These are phyloP conservation scores for Lutra lutra DNA, from an alignment of 2,797 vertebrate genomes.

Conservation along the genomic window DNA sequence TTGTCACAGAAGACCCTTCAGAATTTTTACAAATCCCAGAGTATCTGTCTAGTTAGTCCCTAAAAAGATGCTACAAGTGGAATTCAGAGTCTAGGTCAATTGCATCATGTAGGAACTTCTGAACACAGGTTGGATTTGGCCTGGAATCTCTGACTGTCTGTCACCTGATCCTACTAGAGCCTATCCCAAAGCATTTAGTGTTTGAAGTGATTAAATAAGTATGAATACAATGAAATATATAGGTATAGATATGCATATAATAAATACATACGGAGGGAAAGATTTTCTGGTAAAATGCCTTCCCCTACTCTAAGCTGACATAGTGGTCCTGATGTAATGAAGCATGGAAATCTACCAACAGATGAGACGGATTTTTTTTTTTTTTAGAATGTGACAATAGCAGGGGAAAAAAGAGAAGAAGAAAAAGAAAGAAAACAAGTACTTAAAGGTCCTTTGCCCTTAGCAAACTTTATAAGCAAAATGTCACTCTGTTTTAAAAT, in stretches of 20 bases:
- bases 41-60: neutral
- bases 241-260: neutral
- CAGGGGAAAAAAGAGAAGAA: neutral
- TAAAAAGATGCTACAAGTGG: neutral
- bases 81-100: neutral
- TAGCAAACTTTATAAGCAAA: slow-evolving; percentile 41
- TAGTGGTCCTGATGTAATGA: neutral
- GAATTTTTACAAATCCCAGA: slow-evolving; percentile 1
- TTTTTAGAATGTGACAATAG: neutral
- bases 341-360: neutral
- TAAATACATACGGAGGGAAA: neutral
- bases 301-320: neutral
- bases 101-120: neutral
- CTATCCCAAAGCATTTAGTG: neutral
- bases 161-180: neutral
- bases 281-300: neutral
- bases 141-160: neutral
- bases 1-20: neutral
- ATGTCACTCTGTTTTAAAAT: slow-evolving; percentile 33
- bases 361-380: neutral
- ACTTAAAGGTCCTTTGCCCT: slow-evolving; percentile 8
- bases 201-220: neutral
- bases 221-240: neutral
- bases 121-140: neutral
- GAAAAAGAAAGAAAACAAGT: neutral